phyloP scores from a whole-genome alignment of 2,797 vertebrate species.

The Etheostoma perlongum region DNA sequence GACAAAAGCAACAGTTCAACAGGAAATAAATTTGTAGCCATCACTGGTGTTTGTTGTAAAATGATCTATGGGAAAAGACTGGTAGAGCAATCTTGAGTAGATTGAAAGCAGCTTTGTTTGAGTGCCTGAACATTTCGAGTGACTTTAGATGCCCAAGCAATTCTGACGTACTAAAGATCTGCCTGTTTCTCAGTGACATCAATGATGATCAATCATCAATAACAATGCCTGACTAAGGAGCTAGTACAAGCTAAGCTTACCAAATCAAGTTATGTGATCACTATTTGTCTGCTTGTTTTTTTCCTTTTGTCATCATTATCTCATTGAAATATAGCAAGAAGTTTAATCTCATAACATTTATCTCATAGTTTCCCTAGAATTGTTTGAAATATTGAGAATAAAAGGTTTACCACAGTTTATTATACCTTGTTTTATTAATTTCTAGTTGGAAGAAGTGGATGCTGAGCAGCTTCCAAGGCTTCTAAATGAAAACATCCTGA shows the following conservation, averaged over 20 bases:
- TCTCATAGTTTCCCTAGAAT: neutral
- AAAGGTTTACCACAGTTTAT: neutral
- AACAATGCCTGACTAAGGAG: neutral
- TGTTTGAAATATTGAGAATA: neutral
- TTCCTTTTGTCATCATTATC: neutral
- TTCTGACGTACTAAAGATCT: neutral
- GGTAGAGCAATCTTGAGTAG: no score
- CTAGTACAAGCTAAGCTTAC: neutral
- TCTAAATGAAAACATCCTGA: conserved; percentile 65
- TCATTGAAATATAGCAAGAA: neutral
- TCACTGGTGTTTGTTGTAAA: neutral
- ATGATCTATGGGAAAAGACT: neutral
- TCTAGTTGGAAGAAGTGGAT: conserved; percentile 75
- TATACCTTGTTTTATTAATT: neutral
- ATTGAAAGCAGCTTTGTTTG: neutral
- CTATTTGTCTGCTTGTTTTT: neutral
- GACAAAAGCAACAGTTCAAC: no score
- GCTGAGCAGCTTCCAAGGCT: conserved; percentile 75
- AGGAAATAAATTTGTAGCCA: neutral
- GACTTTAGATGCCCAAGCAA: neutral
- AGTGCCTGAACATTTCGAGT: neutral
- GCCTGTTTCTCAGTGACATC: neutral
- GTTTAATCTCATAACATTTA: neutral
- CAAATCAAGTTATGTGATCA: no score
- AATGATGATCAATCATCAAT: neutral